Percentiles rank a stretch among this genome's conserved stretches.
Conservation (phyloP, 2,797 vertebrate genomes). For the Podarcis lilfordi region DNA sequence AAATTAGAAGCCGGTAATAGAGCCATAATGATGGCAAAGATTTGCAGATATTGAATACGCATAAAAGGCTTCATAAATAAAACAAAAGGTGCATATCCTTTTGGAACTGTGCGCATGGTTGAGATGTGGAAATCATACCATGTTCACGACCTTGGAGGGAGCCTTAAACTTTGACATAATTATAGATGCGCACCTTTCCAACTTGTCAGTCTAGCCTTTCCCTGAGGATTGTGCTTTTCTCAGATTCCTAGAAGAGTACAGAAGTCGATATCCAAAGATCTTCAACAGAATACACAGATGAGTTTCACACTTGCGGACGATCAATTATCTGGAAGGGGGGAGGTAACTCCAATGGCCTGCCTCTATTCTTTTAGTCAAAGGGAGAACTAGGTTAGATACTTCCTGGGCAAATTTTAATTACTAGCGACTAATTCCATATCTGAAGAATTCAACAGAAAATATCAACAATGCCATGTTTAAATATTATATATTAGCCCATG, state of each 20-base stretch:
- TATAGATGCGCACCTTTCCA: slow-evolving; percentile 3
- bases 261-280: slow-evolving; percentile 38
- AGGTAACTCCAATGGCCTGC: slow-evolving; percentile 23
- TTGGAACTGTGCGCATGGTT: slow-evolving; percentile 48
- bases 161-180: slow-evolving; percentile 46
- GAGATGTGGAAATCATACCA: slow-evolving; percentile 42
- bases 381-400: not conserved
- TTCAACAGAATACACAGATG: slow-evolving; percentile 21
- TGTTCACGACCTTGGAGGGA: slow-evolving; percentile 46
- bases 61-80: slow-evolving; percentile 39
- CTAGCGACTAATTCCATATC: not conserved
- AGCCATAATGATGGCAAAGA: slow-evolving; percentile 3
- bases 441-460: not conserved
- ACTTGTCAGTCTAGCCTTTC: slow-evolving; percentile 35
- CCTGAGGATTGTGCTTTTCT: slow-evolving; percentile 24
- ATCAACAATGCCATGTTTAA: not conserved
- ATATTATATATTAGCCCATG: no score
- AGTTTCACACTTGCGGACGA: slow-evolving; percentile 16
- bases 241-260: slow-evolving; percentile 1
- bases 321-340: slow-evolving; percentile 17
- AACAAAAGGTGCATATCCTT: slow-evolving; percentile 27
- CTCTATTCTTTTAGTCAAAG: slow-evolving; percentile 8
- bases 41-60: slow-evolving; percentile 17
- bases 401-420: slow-evolving; percentile 12
- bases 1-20: slow-evolving; percentile 35